Conservation (phyloP, 2,113 vertebrate species). For the Percina caprodes region DNA sequence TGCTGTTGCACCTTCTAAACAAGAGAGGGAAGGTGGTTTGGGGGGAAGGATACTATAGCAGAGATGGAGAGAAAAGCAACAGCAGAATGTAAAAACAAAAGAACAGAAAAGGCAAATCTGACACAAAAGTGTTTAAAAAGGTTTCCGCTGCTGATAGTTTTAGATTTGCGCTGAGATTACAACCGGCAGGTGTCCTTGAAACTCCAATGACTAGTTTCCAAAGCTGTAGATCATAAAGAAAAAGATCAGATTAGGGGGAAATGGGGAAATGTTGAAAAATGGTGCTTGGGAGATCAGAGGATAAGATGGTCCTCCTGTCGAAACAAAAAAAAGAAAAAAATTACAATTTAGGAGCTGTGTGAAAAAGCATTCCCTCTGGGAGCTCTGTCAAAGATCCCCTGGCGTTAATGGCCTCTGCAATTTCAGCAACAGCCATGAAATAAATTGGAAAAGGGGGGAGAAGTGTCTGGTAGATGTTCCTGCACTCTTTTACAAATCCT, state of each 20-base stretch:
- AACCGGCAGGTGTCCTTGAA: constrained; percentile 70
- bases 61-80: constrained; percentile 44
- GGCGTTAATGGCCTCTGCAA: constrained; percentile 61
- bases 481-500: constrained; percentile 25
- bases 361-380: constrained; percentile 42
- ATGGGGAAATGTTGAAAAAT: constrained; percentile 27
- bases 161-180: constrained; percentile 74
- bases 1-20: constrained; percentile 61
- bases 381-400: constrained; percentile 60
- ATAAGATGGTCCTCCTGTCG: constrained; percentile 53
- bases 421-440: constrained; percentile 70
- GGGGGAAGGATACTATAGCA: constrained; percentile 36
- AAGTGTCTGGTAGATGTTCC: constrained; percentile 32
- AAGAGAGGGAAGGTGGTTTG: constrained; percentile 47
- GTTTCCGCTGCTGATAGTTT: constrained; percentile 64
- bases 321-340: constrained; percentile 45
- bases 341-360: constrained; percentile 50
- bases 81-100: constrained; percentile 34
- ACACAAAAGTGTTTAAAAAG: constrained; percentile 54
- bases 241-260: constrained; percentile 63
- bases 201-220: constrained; percentile 44
- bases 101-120: constrained; percentile 30
- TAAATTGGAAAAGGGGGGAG: constrained; percentile 61
- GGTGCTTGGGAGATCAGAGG: constrained; percentile 50
- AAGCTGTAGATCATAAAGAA: constrained; percentile 52